Base-by-base conservation (phyloP, 2,797 vertebrate species). In the Microctenopoma lineatum region DNA sequence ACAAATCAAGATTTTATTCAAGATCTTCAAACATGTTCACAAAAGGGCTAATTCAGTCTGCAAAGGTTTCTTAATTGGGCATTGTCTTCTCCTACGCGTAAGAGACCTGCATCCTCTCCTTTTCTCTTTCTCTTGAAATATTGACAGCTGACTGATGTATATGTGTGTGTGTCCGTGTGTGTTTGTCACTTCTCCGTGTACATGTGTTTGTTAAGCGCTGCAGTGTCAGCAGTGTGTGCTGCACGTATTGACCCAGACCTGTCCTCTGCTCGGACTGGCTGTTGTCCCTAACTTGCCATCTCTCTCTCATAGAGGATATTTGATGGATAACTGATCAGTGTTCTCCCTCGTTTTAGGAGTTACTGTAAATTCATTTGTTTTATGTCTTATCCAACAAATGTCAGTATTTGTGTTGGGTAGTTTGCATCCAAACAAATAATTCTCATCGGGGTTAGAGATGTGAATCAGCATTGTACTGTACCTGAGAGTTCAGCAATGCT, bases 241-340 rank as follows among this genome's bases (percentile, higher is more conserved):
- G 83, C 70, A 76, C 88, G 82, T 92, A 93, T 93, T 92, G 91
- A 93, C 90, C 90, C 88, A 89, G 77, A 77, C 77, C 87, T 88
- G 91, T 92, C 92, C 90, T 93, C 90, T 91, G 84, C 84, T 90
- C 85, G 88, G 89, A 89, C 90, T 92, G 87, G 81, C 86, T 91
- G 81, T 85, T 89, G 90, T 91, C 90, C 86, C 84, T 84, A 84
- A 85, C 86, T 83, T 91, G 87, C 90, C 87, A 84, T 87, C 77
- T 80, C 80, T 73, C 65, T 78, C 54, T 62, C n/a, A 15, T 14
- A 26, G 4, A 51, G 14, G 38, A 74, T 32, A 5, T 29, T 71
- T 73, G 36, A 42, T 66, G 73, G 15, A 55, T 36, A 84, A 41
- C 39, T 70, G 59, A 84, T 83, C 59, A 65, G n/a, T 46, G 8